phyloP scores from a whole-genome alignment of 2,888 invertebrate species.

The Cephus pygmeus region DNA sequence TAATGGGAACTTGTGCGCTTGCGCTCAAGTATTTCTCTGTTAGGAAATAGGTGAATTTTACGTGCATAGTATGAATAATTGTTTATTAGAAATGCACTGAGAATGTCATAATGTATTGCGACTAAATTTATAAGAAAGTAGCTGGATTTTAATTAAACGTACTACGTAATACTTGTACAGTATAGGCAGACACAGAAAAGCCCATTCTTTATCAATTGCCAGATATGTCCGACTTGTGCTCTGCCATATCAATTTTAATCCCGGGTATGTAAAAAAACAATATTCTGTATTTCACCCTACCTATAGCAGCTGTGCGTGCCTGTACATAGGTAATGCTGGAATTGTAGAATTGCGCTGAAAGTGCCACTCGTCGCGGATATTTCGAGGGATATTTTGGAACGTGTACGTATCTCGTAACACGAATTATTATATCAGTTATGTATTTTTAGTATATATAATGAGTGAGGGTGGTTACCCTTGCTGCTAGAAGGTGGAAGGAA shows the following conservation, averaged over 20 bases:
- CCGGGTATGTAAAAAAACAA: neutral
- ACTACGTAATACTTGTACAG: neutral
- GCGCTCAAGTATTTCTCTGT: neutral
- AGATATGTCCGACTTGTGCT: neutral
- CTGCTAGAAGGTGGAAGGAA: slow-evolving; percentile 57
- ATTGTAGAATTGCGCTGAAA: neutral
- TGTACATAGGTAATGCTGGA: neutral
- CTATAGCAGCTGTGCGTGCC: neutral
- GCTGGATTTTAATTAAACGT: neutral
- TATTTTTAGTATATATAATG: slow-evolving; percentile 32
- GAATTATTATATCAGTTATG: slow-evolving; percentile 45
- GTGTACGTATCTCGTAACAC: slow-evolving; percentile 8
- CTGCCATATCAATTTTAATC: neutral
- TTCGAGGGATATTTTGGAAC: neutral
- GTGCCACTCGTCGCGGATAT: neutral
- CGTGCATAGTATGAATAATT: neutral
- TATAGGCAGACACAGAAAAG: neutral
- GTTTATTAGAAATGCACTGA: neutral
- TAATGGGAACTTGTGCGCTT: neutral
- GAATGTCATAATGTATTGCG: too few relatives aligned
- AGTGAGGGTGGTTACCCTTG: slow-evolving; percentile 22
- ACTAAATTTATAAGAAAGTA: neutral
- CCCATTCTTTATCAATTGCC: neutral
- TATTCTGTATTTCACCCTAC: neutral
- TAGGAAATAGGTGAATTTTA: neutral